Base-by-base conservation (phyloP, 1,140 invertebrate genomes). In the Nebria ingens region DNA sequence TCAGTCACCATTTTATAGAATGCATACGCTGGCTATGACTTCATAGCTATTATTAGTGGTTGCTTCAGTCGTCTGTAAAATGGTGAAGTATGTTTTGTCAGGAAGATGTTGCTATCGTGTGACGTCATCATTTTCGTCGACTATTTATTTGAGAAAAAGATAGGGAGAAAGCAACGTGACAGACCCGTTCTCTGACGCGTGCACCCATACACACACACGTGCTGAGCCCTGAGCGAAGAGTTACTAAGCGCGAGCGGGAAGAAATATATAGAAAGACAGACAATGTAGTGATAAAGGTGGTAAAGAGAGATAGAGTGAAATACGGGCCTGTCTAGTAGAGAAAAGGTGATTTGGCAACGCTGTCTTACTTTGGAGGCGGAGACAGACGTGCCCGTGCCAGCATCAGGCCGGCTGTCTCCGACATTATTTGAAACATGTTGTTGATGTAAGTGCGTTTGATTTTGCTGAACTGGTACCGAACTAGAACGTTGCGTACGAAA, bases 401-500 rank as follows among this genome's bases (percentile, higher is more conserved):
- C 56, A 55, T 61, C 62, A 51, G 60, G 57, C 49, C 55, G 60
- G 53, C 58, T 63, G 49, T 63, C 56, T 56, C 54, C 55, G 29
- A 63, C 61, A 55, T 51, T 62, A 55, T 61, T 64, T 63, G 59
- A 56, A 56, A 53, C 56, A 56, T 61, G 62, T 54, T 58, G 19
- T 21, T 51, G 21, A 4, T 45, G 40, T 17, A 17, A 21, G 12
- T 45, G 53, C 56, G 61, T 52, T 54, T 59, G 61, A 51, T 67
- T 68, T 52, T 75, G 76, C 49, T 78, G 79, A 12, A 78, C 77
- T 19, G 81, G 80, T 71, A 83, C 79, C 12, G 79, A 82, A 57
- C 76, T 80, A 62, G 79, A 81, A 23, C 80, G 69, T 56, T 79
- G 77, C 25, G 79, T 79, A 59, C 74, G 76, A 63, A 79, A 79